These are phyloP conservation scores for Drosophila mojavensis DNA, from an alignment of 1,140 invertebrate species.

Conservation along the genomic window DNA sequence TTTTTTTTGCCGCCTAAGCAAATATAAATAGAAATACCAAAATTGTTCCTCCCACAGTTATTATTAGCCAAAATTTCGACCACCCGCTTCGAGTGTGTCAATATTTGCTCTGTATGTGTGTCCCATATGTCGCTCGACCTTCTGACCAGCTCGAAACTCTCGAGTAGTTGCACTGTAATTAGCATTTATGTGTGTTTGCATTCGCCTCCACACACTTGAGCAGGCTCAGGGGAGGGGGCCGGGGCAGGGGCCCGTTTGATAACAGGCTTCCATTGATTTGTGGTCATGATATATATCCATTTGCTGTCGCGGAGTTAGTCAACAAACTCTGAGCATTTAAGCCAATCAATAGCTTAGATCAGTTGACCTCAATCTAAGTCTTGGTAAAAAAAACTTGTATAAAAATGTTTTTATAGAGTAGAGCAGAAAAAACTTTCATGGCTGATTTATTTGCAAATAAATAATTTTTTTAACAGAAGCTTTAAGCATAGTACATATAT, in stretches of 20 bases:
- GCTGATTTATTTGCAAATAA: too few species aligned
- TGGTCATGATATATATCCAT: neutral
- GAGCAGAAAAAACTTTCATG: too few species aligned
- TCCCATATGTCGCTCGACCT: constrained; percentile 67
- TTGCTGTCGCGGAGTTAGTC: neutral
- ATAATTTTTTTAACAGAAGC: too few species aligned
- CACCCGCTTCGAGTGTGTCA: constrained; percentile 52
- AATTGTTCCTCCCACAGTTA: constrained; percentile 38
- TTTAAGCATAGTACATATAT: too few species aligned
- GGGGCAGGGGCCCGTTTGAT: constrained; percentile 31
- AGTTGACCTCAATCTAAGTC: neutral
- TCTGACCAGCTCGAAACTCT: constrained; percentile 29
- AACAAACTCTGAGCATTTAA: neutral
- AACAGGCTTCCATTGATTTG: constrained; percentile 23
- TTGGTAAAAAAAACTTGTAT: too few species aligned
- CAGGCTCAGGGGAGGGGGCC: neutral
- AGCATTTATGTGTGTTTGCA: constrained; percentile 76
- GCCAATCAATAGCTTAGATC: constrained; percentile 14
- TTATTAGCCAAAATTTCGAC: constrained; percentile 73
- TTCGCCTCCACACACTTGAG: constrained; percentile 13
- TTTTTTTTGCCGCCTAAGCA: constrained; percentile 42
- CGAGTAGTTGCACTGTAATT: constrained; percentile 66
- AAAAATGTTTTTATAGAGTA: too few species aligned
- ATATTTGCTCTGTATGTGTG: constrained; percentile 62
- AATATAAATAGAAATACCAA: constrained; percentile 55